These are phyloP conservation scores for Caradrina kadenii DNA, from an alignment of 2,888 invertebrate species.

Conservation along the genomic window DNA sequence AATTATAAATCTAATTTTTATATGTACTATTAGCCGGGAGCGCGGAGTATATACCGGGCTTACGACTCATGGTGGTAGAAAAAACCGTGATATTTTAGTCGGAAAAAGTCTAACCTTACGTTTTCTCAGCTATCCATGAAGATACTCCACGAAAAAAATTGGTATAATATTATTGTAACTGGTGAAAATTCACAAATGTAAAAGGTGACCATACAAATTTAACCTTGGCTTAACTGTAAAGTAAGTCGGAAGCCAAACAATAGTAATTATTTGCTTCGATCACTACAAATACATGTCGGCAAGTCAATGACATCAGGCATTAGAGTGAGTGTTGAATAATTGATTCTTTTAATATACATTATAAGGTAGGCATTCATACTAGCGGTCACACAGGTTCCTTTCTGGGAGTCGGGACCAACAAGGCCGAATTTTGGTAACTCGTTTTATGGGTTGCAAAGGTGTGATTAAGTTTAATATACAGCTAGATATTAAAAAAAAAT, in stretches of 20 bases:
- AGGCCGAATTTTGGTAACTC: conserved; percentile 15
- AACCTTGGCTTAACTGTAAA: background rate
- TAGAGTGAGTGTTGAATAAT: background rate
- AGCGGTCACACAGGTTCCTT: conserved; percentile 15
- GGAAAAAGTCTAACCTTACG: too few species aligned
- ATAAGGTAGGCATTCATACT: background rate
- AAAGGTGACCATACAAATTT: background rate
- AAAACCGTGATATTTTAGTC: too few species aligned
- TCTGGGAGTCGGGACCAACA: background rate
- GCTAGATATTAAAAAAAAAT: background rate
- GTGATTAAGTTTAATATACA: background rate
- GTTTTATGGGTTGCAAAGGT: conserved; percentile 11
- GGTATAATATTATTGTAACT: too few species aligned
- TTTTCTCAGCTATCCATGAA: too few species aligned
- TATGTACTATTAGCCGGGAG: too few species aligned
- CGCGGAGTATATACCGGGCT: too few species aligned
- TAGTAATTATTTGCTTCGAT: background rate
- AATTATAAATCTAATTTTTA: too few species aligned
- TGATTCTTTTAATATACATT: background rate
- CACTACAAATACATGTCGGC: too few species aligned
- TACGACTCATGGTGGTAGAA: too few species aligned
- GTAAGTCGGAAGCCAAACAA: background rate
- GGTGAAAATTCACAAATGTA: too few species aligned
- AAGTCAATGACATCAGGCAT: background rate
- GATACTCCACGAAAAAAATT: too few species aligned